Conservation (phyloP, 2,888 invertebrate genomes). For the Drosophila subsilvestris region DNA sequence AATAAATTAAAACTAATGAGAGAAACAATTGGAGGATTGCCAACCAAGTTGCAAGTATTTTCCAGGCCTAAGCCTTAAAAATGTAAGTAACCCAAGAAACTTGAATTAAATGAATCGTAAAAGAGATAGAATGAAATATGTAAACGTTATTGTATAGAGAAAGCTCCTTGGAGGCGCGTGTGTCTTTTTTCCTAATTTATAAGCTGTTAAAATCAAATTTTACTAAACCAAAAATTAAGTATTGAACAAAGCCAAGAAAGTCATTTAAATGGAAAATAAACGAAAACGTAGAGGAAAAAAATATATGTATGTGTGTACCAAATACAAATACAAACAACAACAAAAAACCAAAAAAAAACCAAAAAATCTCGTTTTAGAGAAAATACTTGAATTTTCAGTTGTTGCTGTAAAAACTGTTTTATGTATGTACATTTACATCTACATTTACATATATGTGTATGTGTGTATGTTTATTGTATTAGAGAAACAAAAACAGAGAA, state of each 20-base stretch:
- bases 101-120: slow-evolving; percentile 25
- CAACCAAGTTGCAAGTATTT: slow-evolving; percentile 45
- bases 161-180: not conserved
- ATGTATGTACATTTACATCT: slow-evolving; percentile 19
- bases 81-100: slow-evolving; percentile 22
- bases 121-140: slow-evolving; percentile 22
- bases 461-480: not conserved
- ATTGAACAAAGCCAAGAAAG: slow-evolving; percentile 30
- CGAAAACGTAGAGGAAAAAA: slow-evolving; percentile 7
- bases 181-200: slow-evolving; percentile 58
- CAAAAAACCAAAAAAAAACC: not conserved
- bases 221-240: slow-evolving; percentile 39
- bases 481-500: slow-evolving; percentile 41
- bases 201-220: slow-evolving; percentile 73
- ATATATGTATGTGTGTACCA: not conserved
- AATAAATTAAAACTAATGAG: not conserved
- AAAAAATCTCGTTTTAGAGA: slow-evolving; percentile 67
- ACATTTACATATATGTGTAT: slow-evolving; percentile 2
- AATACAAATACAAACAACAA: not conserved
- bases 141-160: slow-evolving; percentile 17
- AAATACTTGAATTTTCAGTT: slow-evolving; percentile 42
- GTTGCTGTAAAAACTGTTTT: slow-evolving; percentile 20
- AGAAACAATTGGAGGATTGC: slow-evolving; percentile 40
- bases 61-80: slow-evolving; percentile 52
- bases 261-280: slow-evolving; percentile 40